These are phyloP conservation scores for Phragmatobia fuliginosa DNA, from an alignment of 2,888 invertebrate species.

Conservation along the genomic window DNA sequence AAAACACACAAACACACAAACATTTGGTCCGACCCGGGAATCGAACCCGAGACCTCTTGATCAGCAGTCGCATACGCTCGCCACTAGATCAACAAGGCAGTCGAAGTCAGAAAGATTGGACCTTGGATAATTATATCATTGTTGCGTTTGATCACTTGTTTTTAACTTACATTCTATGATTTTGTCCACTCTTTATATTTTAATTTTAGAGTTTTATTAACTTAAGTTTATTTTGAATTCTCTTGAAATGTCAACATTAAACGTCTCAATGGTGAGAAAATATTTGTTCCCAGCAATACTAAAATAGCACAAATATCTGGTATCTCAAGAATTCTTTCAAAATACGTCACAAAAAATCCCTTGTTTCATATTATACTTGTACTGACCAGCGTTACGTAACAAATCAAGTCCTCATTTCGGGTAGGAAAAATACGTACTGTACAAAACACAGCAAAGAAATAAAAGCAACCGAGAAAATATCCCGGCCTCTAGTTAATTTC, in stretches of 20 bases:
- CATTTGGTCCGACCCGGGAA: no score
- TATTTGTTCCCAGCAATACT: not conserved
- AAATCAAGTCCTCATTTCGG: slow-evolving; percentile 45
- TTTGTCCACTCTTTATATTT: no score
- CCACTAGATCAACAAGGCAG: no score
- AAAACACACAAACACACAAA: no score
- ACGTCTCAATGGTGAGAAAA: not conserved
- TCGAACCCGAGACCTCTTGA: no score
- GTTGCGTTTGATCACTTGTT: no score
- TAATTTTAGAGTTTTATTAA: not conserved
- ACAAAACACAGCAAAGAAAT: slow-evolving; percentile 44
- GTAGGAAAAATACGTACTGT: slow-evolving; percentile 37
- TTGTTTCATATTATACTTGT: not conserved
- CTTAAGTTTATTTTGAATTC: not conserved
- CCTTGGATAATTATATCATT: no score
- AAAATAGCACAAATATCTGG: not conserved
- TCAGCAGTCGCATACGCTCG: no score
- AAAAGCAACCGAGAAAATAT: slow-evolving; percentile 46
- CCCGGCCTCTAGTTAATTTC: slow-evolving; percentile 51
- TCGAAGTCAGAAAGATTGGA: no score
- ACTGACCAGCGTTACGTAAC: slow-evolving; percentile 4
- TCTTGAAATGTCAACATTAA: not conserved
- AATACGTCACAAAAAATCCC: not conserved
- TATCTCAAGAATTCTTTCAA: not conserved
- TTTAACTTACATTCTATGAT: no score